A percentile compares a stretch with the other conserved stretches of the same genome.
Evolutionary conservation across 2,113 vertebrate species (phyloP).

Genomic region (Crotalus viridis): DNA sequence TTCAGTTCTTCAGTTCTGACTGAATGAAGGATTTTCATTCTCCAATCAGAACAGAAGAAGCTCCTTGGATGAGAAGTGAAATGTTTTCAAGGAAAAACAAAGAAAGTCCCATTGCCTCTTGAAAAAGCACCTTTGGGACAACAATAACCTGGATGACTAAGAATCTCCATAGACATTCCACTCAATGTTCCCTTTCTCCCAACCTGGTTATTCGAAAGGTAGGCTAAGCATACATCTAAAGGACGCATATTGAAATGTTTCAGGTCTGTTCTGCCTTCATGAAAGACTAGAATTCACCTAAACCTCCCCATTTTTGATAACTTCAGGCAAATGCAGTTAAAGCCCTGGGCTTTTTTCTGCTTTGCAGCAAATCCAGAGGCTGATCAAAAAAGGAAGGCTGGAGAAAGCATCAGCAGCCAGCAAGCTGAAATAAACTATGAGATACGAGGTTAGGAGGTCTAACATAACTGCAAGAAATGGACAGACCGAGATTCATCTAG

Average conservation of each 20-base stretch:
- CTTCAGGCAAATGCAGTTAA: neutral
- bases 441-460: conserved; percentile 24
- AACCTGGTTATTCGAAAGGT: neutral
- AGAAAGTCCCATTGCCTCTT: neutral
- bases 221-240: neutral
- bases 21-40: neutral
- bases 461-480: conserved; percentile 28
- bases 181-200: neutral
- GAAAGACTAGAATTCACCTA: conserved; percentile 20
- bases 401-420: neutral
- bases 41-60: neutral
- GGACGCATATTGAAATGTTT: neutral
- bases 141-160: neutral
- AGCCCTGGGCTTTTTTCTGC: conserved; percentile 9
- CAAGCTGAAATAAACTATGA: conserved; percentile 38
- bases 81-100: neutral
- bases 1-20: neutral
- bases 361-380: conserved; percentile 28
- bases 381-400: conserved; percentile 49
- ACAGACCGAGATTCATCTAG: conserved; percentile 34
- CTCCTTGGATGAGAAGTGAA: neutral
- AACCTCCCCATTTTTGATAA: neutral
- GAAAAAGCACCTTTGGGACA: neutral
- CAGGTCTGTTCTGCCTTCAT: neutral
- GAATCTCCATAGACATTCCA: neutral